Evolutionary conservation across 2,888 invertebrate genomes (phyloP), one percentile per base, ranked within the genome.

Genomic region (Rhogogaster chlorosoma): DNA sequence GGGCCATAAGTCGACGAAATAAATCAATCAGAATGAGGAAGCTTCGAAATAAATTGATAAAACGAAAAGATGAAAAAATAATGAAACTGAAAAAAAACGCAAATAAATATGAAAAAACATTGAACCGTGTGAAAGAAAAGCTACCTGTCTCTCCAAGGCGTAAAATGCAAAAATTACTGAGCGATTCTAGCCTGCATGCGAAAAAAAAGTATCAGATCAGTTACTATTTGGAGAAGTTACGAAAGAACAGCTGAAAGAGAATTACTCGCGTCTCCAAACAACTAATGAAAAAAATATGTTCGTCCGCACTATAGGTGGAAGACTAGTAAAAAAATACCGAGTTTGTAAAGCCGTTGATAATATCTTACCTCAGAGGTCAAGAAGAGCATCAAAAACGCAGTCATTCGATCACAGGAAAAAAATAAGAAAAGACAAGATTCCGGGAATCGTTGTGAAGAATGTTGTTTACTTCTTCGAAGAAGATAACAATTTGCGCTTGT

Each of bases 381-480:
- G n/a, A 22, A 57, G 57, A 57, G 57, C 57, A 57, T 57, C 57
- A n/a, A 22, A 22, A 57, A 57, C 18, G 57, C 22, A 57, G 57
- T 22, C 57, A 9, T 4, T 57, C 57, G 22, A 57, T 57, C 57
- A 57, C 3, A 57, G 57, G 0, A 57, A 22, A 57, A 57, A 57
- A 57, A 57, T 57, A 22, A 57, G 57, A 57, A 57, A 7, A 57
- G 57, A 57, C 57, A 22, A 57, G 57, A 57, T 57, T 57, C 57
- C 57, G 57, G n/a, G 22, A 57, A n/a, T n/a, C 57, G 57, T 57
- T 18, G 57, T 57, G 0, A 53, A 53, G 18, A 53, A 18, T 83
- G 82, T 36, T 36, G n/a, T 71, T 29, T 6, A 32, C 3, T 71
- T 83, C 73, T 53, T 85, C 9, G 32, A 85, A 36, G n/a, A 57